Evolutionary conservation across 2,888 invertebrate genomes (phyloP), one percentile per base, ranked within the genome.

Genomic region (Myathropa florea): DNA sequence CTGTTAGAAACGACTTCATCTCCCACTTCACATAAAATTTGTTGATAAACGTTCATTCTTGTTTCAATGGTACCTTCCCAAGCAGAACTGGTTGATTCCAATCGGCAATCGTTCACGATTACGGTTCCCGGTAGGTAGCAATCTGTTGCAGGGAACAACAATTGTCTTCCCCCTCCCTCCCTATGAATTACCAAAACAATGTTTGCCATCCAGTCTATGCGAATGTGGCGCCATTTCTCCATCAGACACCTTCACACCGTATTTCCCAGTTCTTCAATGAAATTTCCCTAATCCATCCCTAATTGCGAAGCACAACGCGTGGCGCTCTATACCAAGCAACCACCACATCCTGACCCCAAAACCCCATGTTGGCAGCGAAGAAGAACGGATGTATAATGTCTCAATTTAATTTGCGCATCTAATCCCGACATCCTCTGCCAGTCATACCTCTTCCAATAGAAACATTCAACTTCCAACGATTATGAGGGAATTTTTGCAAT

Each of bases 251-350:
- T 60, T 60, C 26, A 4, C 60, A 60, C 46, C 28, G 14, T 28
- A 60, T 28, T 60, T 26, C n/a, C 14, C 14, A 12, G 24, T 28
- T 60, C 14, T 60, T 28, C n/a, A 60, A 60, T 60, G 61, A 33
- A 21, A 33, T 30, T 80, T 72, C 65, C 72, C 71, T 80, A 80
- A 72, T 72, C 72, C 46, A 33, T 28, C 53, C 60, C 55, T 80
- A 80, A 80, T 80, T 80, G 60, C 14, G 46, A 59, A 39, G 23
- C 64, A 24, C 57, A 23, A 24, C 30, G n/a, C 30, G 24, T 4
- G 61, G n/a, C 12, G 24, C 10, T 9, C 21, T n/a, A 14, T 14
- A 46, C 7, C 46, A 18, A n/a, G 2, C 46, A 18, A 2, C 46
- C 46, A 7, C 46, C 46, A 46, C 46, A 46, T 46, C 46, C 46